Evolutionary conservation across 2,113 vertebrate genomes (phyloP).

Genomic region (Nothoprocta pentlandii): DNA sequence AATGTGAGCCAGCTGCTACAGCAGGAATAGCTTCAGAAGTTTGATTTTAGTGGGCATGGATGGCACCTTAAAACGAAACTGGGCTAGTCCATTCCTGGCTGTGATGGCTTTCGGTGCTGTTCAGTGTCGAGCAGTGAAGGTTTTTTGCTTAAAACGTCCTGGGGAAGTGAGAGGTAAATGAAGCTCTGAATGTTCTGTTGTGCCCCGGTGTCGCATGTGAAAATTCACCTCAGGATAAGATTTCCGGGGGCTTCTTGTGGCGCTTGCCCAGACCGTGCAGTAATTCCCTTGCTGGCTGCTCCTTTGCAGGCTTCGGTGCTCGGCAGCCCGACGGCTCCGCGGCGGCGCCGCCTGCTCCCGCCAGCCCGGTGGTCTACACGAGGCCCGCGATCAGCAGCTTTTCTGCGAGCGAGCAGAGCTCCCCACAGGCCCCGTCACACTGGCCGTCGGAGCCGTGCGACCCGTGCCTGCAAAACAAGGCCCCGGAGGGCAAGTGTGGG

Average conservation of each 20-base stretch:
- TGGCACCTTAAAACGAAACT: neutral
- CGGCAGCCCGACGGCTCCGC: conserved; percentile 72
- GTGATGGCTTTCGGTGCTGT: neutral
- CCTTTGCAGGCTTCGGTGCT: conserved; percentile 81
- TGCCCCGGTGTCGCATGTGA: neutral
- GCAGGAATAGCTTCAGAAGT: conserved; percentile 41
- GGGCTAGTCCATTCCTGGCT: neutral
- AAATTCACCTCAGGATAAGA: conserved; percentile 23
- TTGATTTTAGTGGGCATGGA: neutral
- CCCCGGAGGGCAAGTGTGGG: conserved; percentile 84
- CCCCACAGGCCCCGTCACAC: conserved; percentile 79
- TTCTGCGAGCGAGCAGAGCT: conserved; percentile 77
- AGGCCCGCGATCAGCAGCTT: conserved; percentile 80
- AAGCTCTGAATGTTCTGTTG: neutral
- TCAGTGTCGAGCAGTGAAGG: neutral
- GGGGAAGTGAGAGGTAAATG: conserved; percentile 12
- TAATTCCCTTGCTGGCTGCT: neutral
- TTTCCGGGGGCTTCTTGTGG: conserved; percentile 32
- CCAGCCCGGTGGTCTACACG: conserved; percentile 73
- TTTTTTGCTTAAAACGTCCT: neutral
- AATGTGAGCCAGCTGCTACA: neutral
- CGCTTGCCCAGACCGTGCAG: neutral
- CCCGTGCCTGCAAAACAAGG: conserved; percentile 84
- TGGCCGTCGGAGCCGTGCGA: conserved; percentile 86
- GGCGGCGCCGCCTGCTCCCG: conserved; percentile 59